Conservation (phyloP, 2,888 invertebrate genomes). For the Athalia rosae region DNA sequence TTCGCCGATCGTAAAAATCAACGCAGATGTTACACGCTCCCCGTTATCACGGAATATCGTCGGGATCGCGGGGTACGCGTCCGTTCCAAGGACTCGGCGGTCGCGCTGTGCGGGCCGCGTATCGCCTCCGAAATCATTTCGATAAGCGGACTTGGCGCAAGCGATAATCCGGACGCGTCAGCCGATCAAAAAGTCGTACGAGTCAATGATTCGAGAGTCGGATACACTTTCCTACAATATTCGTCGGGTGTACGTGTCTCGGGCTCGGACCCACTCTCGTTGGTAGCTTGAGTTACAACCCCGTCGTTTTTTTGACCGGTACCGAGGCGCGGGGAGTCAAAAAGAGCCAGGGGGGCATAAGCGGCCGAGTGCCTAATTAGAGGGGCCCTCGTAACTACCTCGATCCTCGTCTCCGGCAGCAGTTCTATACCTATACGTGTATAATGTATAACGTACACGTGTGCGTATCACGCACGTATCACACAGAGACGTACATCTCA, state of each 20-base stretch:
- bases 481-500: too few relatives aligned
- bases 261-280: constrained; percentile 18
- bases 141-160: too few relatives aligned
- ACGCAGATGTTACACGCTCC: not conserved
- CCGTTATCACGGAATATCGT: not conserved
- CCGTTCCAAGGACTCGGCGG: too few relatives aligned
- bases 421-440: not conserved
- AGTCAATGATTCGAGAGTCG: constrained; percentile 42
- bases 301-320: constrained; percentile 31
- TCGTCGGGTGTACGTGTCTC: constrained; percentile 27
- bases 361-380: constrained; percentile 66
- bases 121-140: too few relatives aligned
- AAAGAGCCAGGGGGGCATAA: constrained; percentile 43
- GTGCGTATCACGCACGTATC: constrained; percentile 23
- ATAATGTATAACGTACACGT: too few relatives aligned
- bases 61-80: too few relatives aligned
- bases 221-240: constrained; percentile 19
- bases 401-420: constrained; percentile 6
- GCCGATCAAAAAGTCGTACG: not conserved
- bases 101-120: too few relatives aligned
- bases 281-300: constrained; percentile 44
- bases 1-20: not conserved
- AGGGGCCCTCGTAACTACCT: constrained; percentile 55
- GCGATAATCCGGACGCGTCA: not conserved
- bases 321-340: constrained; percentile 15